phyloP scores from a whole-genome alignment of 2,113 vertebrate species.

The Sebastes schlegelii region DNA sequence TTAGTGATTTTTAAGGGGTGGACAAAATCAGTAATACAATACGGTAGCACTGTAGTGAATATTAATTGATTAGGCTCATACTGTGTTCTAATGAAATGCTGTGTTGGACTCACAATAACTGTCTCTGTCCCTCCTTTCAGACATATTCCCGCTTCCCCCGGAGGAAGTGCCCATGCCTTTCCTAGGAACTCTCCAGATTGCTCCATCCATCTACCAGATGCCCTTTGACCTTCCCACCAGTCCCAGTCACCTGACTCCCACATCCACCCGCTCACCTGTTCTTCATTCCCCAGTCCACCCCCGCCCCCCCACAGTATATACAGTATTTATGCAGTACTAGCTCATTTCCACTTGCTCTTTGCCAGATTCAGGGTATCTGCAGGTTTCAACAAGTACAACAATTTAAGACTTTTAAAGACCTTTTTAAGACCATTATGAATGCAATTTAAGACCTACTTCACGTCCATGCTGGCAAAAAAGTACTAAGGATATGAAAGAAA shows the following conservation, averaged over 20 bases:
- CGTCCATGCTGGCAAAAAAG: too few species aligned
- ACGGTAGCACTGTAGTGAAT: neutral
- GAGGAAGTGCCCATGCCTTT: too few species aligned
- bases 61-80: neutral
- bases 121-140: neutral
- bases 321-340: neutral
- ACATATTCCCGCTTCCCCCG: neutral
- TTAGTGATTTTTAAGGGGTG: neutral
- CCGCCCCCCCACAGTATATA: neutral
- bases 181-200: too few species aligned
- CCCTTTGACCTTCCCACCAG: too few species aligned
- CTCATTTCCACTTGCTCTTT: neutral
- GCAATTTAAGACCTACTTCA: too few species aligned
- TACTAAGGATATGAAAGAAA: too few species aligned
- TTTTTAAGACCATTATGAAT: too few species aligned
- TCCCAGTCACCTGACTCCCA: neutral
- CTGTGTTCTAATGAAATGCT: neutral
- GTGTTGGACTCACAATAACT: neutral
- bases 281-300: neutral
- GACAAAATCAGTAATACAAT: neutral
- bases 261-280: neutral
- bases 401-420: too few species aligned
- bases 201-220: too few species aligned
- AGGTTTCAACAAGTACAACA: too few species aligned
- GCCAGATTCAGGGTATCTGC: neutral